Conservation (phyloP, 2,113 vertebrate species). For the Capricornis sumatraensis region DNA sequence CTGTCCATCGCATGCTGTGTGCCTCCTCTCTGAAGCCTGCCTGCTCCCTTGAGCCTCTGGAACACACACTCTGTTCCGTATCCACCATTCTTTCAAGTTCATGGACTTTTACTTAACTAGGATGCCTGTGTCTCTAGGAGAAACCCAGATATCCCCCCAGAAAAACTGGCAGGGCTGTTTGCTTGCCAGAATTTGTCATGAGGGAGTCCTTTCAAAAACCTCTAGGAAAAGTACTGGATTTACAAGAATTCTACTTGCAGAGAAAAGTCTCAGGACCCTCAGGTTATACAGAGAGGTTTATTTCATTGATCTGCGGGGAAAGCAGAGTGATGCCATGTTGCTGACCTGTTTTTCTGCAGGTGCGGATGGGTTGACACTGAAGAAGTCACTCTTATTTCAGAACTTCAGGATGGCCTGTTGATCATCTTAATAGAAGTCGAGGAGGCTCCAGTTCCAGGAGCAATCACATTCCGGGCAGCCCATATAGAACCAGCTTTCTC, state of each 20-base stretch:
- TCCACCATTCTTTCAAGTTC: background rate
- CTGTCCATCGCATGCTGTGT: too few species aligned
- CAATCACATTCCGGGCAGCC: background rate
- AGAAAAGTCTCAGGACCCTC: background rate
- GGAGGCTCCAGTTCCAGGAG: background rate
- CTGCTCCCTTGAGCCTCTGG: background rate
- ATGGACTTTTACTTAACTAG: background rate
- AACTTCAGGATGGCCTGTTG: background rate
- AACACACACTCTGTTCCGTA: background rate
- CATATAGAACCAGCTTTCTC: background rate
- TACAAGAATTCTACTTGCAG: background rate
- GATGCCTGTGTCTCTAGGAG: background rate
- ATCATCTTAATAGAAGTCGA: background rate
- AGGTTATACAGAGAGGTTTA: background rate
- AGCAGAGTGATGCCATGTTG: background rate
- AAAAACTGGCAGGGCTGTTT: background rate
- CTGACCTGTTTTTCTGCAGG: background rate
- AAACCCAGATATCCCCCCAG: background rate
- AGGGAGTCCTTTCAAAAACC: background rate
- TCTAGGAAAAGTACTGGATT: background rate
- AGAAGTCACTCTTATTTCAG: background rate
- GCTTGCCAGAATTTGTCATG: background rate
- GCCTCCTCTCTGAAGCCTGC: background rate
- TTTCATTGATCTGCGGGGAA: background rate
- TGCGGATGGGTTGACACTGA: background rate